A percentile compares a stretch with the other conserved stretches of the same genome.
Evolutionary conservation across 2,113 vertebrate species (phyloP).

Genomic region (Epinephelus fuscoguttatus): DNA sequence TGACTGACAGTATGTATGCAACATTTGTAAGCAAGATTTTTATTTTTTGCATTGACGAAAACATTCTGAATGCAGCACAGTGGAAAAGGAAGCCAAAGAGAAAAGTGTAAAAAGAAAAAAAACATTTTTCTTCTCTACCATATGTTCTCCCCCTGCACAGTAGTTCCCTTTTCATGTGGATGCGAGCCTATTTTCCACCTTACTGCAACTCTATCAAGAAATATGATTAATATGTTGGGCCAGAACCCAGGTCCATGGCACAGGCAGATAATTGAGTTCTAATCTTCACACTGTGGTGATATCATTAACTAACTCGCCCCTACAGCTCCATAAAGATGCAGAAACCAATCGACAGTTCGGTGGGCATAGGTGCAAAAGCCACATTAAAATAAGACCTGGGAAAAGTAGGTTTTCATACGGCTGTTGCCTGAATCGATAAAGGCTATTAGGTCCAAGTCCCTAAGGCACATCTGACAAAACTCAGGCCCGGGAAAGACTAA

Average conservation of each 20-base stretch:
- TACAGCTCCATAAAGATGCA: constrained; percentile 68
- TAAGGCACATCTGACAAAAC: constrained; percentile 56
- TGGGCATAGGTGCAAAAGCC: constrained; percentile 65
- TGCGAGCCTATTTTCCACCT: constrained; percentile 38
- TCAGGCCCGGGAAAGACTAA: constrained; percentile 49
- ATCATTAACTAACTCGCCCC: constrained; percentile 72
- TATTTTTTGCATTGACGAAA: constrained; percentile 31
- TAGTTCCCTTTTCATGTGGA: constrained; percentile 35
- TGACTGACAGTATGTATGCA: constrained; percentile 16
- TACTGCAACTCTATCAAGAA: constrained; percentile 70
- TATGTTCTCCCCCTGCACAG: constrained; percentile 25
- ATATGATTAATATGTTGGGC: constrained; percentile 72
- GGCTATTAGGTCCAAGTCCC: constrained; percentile 70
- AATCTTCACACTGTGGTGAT: constrained; percentile 73
- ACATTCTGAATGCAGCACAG: constrained; percentile 14
- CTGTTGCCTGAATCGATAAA: constrained; percentile 72
- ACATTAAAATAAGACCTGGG: constrained; percentile 75
- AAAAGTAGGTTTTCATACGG: constrained; percentile 67
- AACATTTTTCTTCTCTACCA: not conserved
- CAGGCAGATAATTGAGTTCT: constrained; percentile 76
- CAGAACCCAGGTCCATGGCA: constrained; percentile 63
- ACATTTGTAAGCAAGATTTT: constrained; percentile 25
- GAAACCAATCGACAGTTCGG: constrained; percentile 66
- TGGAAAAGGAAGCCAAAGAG: constrained; percentile 15
- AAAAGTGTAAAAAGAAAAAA: constrained; percentile 5